Evolutionary conservation across 2,888 invertebrate species (phyloP).

Genomic region (Leucophora obtusa): DNA sequence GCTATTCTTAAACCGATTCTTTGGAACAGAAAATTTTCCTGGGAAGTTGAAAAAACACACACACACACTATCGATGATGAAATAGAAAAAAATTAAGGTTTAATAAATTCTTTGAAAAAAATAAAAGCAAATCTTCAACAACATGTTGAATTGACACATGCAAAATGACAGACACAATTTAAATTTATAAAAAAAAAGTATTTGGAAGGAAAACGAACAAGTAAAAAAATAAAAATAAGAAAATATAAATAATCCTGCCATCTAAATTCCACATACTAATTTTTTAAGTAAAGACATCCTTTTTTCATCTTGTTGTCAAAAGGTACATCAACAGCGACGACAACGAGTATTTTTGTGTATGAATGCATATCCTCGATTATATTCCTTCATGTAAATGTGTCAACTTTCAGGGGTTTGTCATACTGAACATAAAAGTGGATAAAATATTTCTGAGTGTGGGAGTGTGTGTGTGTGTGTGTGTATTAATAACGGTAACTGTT

Average conservation of each 20-base stretch:
- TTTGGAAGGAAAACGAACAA: constrained; percentile 15
- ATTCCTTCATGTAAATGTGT: constrained; percentile 52
- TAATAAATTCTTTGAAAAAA: constrained; percentile 16
- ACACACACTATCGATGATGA: too few relatives aligned
- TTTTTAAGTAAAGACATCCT: constrained; percentile 58
- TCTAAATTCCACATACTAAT: constrained; percentile 34
- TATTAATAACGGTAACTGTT: constrained; percentile 1
- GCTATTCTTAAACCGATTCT: too few relatives aligned
- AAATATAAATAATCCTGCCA: constrained; percentile 28
- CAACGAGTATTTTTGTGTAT: constrained; percentile 15
- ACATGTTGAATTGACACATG: constrained; percentile 63
- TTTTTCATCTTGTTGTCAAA: constrained; percentile 18
- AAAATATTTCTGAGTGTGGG: neutral
- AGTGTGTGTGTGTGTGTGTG: neutral
- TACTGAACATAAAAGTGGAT: neutral
- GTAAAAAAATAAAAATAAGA: neutral
- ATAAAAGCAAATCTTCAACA: constrained; percentile 43
- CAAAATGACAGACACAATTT: constrained; percentile 56
- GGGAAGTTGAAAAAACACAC: too few relatives aligned
- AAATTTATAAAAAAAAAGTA: constrained; percentile 21
- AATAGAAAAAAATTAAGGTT: neutral
- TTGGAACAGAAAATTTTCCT: too few relatives aligned
- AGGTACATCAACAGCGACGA: constrained; percentile 11
- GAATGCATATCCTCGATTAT: constrained; percentile 41
- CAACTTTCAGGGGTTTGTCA: constrained; percentile 41